A percentile compares a stretch with the other conserved stretches of the same genome.
Conservation (phyloP, 2,797 vertebrate genomes). For the Gallirallus australis region DNA sequence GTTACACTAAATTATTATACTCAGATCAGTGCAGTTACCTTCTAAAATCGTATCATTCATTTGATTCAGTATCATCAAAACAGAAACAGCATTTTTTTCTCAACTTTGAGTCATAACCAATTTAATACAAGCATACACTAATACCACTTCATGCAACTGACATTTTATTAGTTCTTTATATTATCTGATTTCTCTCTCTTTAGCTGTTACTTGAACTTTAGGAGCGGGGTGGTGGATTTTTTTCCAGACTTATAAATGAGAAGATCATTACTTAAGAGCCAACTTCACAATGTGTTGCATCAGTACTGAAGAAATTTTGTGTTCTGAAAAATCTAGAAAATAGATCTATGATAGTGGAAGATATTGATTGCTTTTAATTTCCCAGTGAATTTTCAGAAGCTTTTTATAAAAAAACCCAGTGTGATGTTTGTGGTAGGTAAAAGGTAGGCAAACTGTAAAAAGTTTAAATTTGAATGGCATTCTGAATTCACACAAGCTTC, state of each 20-base stretch:
- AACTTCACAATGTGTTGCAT: not conserved
- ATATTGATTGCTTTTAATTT: not conserved
- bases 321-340: constrained; percentile 8
- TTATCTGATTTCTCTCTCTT: not conserved
- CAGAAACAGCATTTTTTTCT: not conserved
- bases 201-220: not conserved
- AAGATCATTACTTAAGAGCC: not conserved
- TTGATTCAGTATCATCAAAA: not conserved
- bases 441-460: not conserved
- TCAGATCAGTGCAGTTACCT: not conserved
- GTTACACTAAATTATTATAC: not conserved
- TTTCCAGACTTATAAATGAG: not conserved
- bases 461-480: not conserved
- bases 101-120: not conserved
- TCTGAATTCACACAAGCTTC: not conserved
- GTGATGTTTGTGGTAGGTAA: not conserved
- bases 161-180: not conserved
- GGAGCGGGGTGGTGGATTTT: not conserved
- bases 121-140: not conserved
- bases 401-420: not conserved
- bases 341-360: not conserved
- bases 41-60: not conserved
- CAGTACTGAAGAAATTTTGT: not conserved
- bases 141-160: not conserved
- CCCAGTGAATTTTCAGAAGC: not conserved